phyloP scores from a whole-genome alignment of 2,797 vertebrate species.

The Hemitrygon akajei region DNA sequence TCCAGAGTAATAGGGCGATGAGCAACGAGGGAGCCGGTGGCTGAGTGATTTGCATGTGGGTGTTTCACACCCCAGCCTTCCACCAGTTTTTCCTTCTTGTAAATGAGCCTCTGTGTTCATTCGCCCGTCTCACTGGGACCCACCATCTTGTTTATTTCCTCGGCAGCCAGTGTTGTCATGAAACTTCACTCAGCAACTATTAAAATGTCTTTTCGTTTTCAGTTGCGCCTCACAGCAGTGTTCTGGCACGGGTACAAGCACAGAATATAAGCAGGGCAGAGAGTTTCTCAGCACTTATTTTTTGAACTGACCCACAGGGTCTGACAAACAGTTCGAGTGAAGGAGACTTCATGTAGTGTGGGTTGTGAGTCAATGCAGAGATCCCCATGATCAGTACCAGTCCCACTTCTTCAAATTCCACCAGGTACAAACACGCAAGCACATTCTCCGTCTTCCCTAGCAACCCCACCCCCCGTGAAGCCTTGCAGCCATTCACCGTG shows the following conservation, averaged over 20 bases:
- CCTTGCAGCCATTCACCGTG: neutral
- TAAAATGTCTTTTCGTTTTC: neutral
- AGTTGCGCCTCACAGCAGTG: neutral
- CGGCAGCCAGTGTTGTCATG: neutral
- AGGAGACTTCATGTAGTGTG: neutral
- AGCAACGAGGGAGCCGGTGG: neutral
- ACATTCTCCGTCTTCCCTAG: neutral
- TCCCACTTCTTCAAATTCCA: neutral
- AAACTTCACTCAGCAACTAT: neutral
- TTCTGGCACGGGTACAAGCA: neutral
- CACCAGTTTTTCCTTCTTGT: neutral
- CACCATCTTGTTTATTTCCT: slow-evolving; percentile 20
- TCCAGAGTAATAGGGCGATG: neutral
- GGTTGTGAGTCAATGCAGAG: neutral
- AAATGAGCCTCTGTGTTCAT: slow-evolving; percentile 23
- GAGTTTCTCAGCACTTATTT: neutral
- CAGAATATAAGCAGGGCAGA: neutral
- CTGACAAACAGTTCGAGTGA: neutral
- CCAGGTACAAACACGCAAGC: neutral
- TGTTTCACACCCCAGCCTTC: neutral
- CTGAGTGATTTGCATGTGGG: neutral
- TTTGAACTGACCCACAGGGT: neutral
- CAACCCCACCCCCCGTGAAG: neutral
- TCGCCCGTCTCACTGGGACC: neutral
- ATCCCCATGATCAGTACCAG: too few relatives aligned